A percentile compares a stretch with the other conserved stretches of the same genome.
Evolutionary conservation across 2,888 invertebrate genomes (phyloP).

Genomic region (Cotesia congregata): DNA sequence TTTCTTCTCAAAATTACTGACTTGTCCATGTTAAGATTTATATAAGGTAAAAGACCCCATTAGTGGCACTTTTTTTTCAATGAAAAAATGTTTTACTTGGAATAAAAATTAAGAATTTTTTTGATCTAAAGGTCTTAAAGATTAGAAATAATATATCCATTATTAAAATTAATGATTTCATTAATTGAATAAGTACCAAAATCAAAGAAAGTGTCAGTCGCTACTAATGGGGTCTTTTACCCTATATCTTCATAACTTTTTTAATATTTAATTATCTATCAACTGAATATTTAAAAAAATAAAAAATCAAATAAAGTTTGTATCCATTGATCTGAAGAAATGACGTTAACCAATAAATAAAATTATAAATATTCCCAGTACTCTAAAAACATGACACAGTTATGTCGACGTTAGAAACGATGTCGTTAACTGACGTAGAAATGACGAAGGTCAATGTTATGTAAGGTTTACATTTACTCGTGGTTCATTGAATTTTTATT

Average conservation of each 20-base stretch:
- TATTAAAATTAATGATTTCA: too few species aligned
- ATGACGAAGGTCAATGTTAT: slow-evolving; percentile 66
- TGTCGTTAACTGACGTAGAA: slow-evolving; percentile 54
- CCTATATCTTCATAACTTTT: neutral
- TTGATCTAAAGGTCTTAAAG: too few species aligned
- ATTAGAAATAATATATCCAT: too few species aligned
- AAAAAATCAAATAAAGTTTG: neutral
- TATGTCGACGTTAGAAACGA: slow-evolving; percentile 18
- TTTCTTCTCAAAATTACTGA: neutral
- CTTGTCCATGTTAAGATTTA: neutral
- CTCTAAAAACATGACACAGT: slow-evolving; percentile 12
- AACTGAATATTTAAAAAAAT: neutral
- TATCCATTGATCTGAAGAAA: too few species aligned
- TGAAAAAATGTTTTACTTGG: too few species aligned
- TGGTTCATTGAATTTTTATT: slow-evolving; percentile 28
- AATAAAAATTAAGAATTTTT: too few species aligned
- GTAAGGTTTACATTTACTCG: slow-evolving; percentile 53
- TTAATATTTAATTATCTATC: neutral
- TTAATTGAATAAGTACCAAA: too few species aligned
- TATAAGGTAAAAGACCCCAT: too few species aligned
- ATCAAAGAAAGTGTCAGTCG: too few species aligned
- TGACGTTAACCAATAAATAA: neutral
- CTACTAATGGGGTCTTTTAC: too few species aligned
- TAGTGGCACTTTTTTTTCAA: too few species aligned
- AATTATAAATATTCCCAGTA: neutral